A percentile compares a stretch with the other conserved stretches of the same genome.
Evolutionary conservation across 1,140 invertebrate genomes (phyloP).

Genomic region (Drosophila dunni): DNA sequence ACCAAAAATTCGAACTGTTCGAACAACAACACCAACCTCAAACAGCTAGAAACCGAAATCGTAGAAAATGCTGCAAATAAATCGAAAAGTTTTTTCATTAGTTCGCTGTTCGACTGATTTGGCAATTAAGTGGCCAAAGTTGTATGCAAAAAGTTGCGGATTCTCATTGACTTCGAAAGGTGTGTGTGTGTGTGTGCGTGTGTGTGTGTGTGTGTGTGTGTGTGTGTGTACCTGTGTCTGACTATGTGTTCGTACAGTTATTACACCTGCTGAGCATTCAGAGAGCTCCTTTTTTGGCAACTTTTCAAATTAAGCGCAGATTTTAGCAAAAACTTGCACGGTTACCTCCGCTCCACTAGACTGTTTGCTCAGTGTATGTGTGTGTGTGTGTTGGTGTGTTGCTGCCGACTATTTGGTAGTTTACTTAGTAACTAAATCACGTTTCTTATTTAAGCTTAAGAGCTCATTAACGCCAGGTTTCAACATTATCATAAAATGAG

Average conservation of each 20-base stretch:
- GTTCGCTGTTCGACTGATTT: slow-evolving; percentile 48
- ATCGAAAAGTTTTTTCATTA: slow-evolving; percentile 79
- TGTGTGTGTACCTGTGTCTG: slow-evolving; percentile 19
- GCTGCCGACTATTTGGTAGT: slow-evolving; percentile 64
- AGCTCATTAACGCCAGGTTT: slow-evolving; percentile 82
- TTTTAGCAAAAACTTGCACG: slow-evolving; percentile 60
- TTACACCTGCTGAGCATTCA: slow-evolving; percentile 57
- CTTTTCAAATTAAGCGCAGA: slow-evolving; percentile 82
- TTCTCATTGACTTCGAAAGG: slow-evolving; percentile 43
- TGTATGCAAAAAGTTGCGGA: slow-evolving; percentile 73
- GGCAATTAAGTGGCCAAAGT: slow-evolving; percentile 69
- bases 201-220: slow-evolving; percentile 13
- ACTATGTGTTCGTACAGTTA: slow-evolving; percentile 38
- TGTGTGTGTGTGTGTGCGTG: slow-evolving; percentile 13
- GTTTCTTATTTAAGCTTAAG: slow-evolving; percentile 83
- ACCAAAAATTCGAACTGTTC: slow-evolving; percentile 7
- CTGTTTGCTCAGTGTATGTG: background rate
- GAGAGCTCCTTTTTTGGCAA: slow-evolving; percentile 57
- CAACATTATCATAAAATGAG: slow-evolving; percentile 81
- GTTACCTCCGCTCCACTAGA: slow-evolving; percentile 8
- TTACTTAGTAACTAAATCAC: slow-evolving; percentile 83
- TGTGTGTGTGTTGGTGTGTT: slow-evolving; percentile 3
- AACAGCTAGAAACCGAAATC: slow-evolving; percentile 14
- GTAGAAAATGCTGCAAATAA: slow-evolving; percentile 51
- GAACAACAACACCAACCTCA: slow-evolving; percentile 1